These are phyloP conservation scores for Clusia tigrina DNA, from an alignment of 2,888 invertebrate species.

Conservation along the genomic window DNA sequence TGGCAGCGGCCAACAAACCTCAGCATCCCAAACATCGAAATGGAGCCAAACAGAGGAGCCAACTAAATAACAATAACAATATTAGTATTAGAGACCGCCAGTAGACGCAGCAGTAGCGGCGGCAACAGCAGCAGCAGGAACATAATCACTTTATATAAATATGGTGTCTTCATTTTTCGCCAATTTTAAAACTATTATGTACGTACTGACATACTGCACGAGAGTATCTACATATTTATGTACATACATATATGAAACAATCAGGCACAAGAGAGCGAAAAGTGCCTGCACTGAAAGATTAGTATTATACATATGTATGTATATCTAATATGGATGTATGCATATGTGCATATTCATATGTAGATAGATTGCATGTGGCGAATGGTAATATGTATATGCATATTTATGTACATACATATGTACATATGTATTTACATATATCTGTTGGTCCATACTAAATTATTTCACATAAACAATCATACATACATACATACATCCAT, in stretches of 20 bases:
- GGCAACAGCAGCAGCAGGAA: conserved; percentile 29
- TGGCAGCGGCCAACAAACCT: conserved; percentile 25
- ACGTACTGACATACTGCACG: too few species aligned
- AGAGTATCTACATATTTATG: background rate
- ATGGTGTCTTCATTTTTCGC: conserved; percentile 26
- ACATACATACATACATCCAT: too few species aligned
- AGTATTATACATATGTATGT: too few species aligned
- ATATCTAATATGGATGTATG: too few species aligned
- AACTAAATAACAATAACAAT: conserved; percentile 48
- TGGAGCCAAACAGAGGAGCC: conserved; percentile 36
- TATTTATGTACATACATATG: too few species aligned
- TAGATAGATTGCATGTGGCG: too few species aligned
- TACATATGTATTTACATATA: too few species aligned
- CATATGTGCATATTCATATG: too few species aligned
- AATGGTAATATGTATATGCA: too few species aligned
- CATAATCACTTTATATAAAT: conserved; percentile 37
- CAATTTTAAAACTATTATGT: conserved; percentile 36
- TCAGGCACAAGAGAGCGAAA: conserved; percentile 8
- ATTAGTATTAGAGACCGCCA: conserved; percentile 37
- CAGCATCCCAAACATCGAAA: conserved; percentile 33
- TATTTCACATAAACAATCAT: too few species aligned
- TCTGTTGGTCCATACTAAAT: too few species aligned
- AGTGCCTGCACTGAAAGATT: background rate
- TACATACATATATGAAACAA: conserved; percentile 10
- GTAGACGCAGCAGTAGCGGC: conserved; percentile 13